These are phyloP conservation scores for Chaetodon trifasciatus DNA, from an alignment of 2,797 vertebrate species.

Conservation along the genomic window DNA sequence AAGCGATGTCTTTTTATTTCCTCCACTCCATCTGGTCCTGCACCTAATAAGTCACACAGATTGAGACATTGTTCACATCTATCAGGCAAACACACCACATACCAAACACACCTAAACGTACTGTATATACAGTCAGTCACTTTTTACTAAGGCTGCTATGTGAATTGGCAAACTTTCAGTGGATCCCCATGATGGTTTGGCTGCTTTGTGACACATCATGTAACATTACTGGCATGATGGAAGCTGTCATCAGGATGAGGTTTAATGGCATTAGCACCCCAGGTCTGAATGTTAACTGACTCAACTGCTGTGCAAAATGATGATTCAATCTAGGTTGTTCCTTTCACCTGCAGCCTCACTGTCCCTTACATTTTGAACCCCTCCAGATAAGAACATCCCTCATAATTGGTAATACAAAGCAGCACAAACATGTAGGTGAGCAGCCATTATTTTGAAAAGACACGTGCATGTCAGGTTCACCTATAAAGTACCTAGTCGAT, in stretches of 20 bases:
- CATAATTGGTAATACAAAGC: not conserved
- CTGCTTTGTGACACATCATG: not conserved
- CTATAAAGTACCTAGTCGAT: conserved; percentile 90
- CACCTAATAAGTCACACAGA: conserved; percentile 76
- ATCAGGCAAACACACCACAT: not conserved
- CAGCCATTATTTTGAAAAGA: conserved; percentile 5
- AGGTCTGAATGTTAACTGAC: not conserved
- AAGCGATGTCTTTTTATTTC: conserved; percentile 89
- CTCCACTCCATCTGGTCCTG: conserved; percentile 88
- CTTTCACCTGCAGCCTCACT: not conserved
- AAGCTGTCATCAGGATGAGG: not conserved
- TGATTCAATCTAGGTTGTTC: not conserved
- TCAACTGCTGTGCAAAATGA: not conserved
- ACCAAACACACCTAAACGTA: not conserved
- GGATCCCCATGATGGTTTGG: not conserved
- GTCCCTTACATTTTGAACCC: not conserved
- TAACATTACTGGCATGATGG: not conserved
- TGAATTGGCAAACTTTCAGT: not conserved
- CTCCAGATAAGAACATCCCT: not conserved
- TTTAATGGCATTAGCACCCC: not conserved
- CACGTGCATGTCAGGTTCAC: not conserved
- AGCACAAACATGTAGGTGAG: not conserved
- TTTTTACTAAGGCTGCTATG: not conserved
- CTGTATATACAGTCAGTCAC: not conserved
- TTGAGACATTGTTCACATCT: conserved; percentile 9